A percentile compares a stretch with the other conserved stretches of the same genome.
Conservation (phyloP, 64 coral and sea anemone genomes). For the Stylophora pistillata region DNA sequence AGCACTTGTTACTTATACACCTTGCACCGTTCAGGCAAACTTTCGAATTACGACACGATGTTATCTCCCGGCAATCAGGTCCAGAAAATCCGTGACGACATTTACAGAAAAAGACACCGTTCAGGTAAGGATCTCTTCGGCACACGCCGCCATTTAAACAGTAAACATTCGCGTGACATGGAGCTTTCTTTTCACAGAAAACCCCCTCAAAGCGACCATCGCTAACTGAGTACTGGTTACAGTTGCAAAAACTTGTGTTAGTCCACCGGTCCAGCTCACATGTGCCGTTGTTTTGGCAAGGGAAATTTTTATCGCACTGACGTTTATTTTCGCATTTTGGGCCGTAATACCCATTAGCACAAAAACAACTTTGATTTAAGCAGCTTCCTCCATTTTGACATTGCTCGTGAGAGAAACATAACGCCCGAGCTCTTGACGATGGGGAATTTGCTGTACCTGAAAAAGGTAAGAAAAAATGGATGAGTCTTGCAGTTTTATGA, state of each 20-base stretch:
- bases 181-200: neutral
- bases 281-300: neutral
- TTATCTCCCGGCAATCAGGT: neutral
- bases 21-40: neutral
- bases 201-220: neutral
- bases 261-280: neutral
- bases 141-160: neutral
- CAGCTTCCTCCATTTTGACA: neutral
- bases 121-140: neutral
- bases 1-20: neutral
- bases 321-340: slow-evolving; percentile 34
- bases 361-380: neutral
- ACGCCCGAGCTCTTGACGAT: neutral
- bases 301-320: slow-evolving; percentile 65
- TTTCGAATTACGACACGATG: neutral
- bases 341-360: slow-evolving; percentile 50
- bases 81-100: neutral
- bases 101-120: neutral
- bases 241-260: neutral
- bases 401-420: neutral
- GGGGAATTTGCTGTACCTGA: neutral
- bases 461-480: neutral
- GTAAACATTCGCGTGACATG: neutral
- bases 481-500: too few relatives aligned
- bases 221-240: neutral